phyloP scores from a whole-genome alignment of 2,113 vertebrate genomes.

The Maccullochella peelii region DNA sequence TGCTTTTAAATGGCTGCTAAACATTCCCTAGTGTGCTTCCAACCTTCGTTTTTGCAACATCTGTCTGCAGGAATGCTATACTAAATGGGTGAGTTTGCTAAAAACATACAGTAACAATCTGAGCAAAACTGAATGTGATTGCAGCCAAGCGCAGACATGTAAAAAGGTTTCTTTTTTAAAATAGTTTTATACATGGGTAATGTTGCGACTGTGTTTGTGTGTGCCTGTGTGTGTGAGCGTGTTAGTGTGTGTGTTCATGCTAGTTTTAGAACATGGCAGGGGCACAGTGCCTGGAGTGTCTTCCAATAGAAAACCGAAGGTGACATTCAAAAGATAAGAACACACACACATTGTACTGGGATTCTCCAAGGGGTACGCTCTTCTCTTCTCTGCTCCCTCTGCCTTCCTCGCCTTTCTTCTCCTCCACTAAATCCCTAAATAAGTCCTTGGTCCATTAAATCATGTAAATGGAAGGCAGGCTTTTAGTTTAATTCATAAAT shows the following conservation, averaged over 20 bases:
- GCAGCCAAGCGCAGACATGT: neutral
- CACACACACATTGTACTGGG: slow-evolving; percentile 58
- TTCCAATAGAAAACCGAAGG: slow-evolving; percentile 65
- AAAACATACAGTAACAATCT: neutral
- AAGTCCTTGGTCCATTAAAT: slow-evolving; percentile 71
- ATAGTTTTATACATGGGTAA: neutral
- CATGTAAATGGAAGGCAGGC: slow-evolving; percentile 63
- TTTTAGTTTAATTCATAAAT: slow-evolving; percentile 77
- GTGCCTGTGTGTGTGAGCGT: neutral
- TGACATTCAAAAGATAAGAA: slow-evolving; percentile 76
- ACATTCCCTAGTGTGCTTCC: neutral
- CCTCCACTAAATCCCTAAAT: slow-evolving; percentile 66
- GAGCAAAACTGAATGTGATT: neutral
- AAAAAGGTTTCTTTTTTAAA: neutral
- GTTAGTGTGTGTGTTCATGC: neutral
- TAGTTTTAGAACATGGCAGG: slow-evolving; percentile 30
- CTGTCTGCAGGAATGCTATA: neutral
- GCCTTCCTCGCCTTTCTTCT: slow-evolving; percentile 52
- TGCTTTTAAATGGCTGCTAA: no score
- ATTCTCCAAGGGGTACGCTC: slow-evolving; percentile 65
- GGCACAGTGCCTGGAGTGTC: slow-evolving; percentile 28
- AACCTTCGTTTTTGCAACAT: neutral
- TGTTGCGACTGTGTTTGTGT: neutral
- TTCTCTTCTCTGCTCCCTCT: slow-evolving; percentile 49
- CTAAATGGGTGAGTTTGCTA: neutral